A percentile compares a stretch with the other conserved stretches of the same genome.
Evolutionary conservation across 30 jellyfish, hydroid and myxozoan genomes (phyloP).

Genomic region (Pseudorhiza aurosa): DNA sequence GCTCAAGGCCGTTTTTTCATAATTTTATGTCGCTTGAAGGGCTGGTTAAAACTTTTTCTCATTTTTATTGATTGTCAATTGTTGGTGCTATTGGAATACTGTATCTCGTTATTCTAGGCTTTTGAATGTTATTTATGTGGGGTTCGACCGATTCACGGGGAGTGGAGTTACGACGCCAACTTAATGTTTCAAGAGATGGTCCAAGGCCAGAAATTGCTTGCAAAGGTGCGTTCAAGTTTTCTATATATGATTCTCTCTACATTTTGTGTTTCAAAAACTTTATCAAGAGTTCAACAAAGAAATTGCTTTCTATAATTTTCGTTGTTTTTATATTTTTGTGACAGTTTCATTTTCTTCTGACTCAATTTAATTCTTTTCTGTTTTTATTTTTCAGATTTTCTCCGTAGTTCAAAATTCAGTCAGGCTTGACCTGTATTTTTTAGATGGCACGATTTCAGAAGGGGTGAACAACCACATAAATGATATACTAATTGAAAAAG

Average conservation of each 20-base stretch:
- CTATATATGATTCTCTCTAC: background rate
- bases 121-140: slow-evolving; percentile 83
- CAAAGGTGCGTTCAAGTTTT: slow-evolving; percentile 63
- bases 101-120: slow-evolving; percentile 67
- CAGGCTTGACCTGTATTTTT: slow-evolving; percentile 76
- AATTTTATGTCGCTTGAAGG: no score
- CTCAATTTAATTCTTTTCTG: no score
- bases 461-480: slow-evolving; percentile 43
- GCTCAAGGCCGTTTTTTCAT: no score
- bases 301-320: no score
- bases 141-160: slow-evolving; percentile 82
- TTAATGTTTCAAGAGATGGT: slow-evolving; percentile 42
- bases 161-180: slow-evolving; percentile 82
- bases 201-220: slow-evolving; percentile 48
- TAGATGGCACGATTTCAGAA: slow-evolving; percentile 15
- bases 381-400: slow-evolving; percentile 68
- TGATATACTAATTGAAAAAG: slow-evolving; percentile 66
- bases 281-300: no score
- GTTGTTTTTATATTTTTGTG: no score
- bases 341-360: no score
- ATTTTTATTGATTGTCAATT: background rate
- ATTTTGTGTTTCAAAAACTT: no score
- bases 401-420: slow-evolving; percentile 57
- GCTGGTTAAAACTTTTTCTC: no score
- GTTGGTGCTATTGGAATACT: background rate